A percentile compares a stretch with the other conserved stretches of the same genome.
phyloP scores from a whole-genome alignment of 1,140 invertebrate genomes.

The Hyphantria cunea region DNA sequence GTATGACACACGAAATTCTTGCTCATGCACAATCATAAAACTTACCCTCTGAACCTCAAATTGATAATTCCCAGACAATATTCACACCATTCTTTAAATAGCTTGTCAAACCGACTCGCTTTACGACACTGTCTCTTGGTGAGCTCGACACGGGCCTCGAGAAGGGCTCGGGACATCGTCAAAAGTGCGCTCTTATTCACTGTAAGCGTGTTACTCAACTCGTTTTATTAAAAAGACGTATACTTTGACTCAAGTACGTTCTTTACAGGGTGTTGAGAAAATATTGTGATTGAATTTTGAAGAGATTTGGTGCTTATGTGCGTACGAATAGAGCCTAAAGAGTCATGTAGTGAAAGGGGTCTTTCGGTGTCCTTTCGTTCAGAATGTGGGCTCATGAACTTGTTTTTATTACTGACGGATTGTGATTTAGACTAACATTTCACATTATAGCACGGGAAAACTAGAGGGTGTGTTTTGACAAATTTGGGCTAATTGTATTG shows the following conservation, averaged over 20 bases:
- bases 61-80: background rate
- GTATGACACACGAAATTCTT: background rate
- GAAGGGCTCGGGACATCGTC: conserved; percentile 11
- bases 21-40: background rate
- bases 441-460: too few relatives aligned
- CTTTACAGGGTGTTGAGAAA: background rate
- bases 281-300: background rate
- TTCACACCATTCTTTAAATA: conserved; percentile 16
- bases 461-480: too few relatives aligned
- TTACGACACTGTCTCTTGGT: conserved; percentile 16
- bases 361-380: too few relatives aligned
- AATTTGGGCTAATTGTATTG: too few relatives aligned
- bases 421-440: too few relatives aligned
- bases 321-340: background rate
- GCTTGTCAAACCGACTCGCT: conserved; percentile 23
- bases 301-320: background rate
- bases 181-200: conserved; percentile 6
- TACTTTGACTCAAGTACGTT: background rate
- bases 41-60: background rate
- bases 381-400: too few relatives aligned
- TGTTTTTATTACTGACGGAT: too few relatives aligned
- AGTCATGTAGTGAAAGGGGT: too few relatives aligned
- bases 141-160: conserved; percentile 13
- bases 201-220: conserved; percentile 1
- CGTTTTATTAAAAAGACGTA: conserved; percentile 1